These are phyloP conservation scores for Nannoperca obscura DNA, from an alignment of 2,797 vertebrate species.

Conservation along the genomic window DNA sequence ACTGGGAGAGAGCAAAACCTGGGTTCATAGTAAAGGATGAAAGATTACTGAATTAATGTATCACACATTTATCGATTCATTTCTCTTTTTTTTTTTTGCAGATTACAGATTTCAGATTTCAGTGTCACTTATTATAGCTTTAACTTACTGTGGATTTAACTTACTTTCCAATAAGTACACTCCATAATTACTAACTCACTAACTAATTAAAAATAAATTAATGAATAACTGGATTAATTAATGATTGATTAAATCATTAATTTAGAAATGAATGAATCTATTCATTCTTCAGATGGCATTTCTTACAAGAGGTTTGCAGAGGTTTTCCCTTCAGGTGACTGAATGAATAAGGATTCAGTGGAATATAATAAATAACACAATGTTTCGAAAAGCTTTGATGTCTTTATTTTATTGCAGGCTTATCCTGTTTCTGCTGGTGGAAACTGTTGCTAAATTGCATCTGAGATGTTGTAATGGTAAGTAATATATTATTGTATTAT, in stretches of 20 bases:
- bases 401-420: neutral
- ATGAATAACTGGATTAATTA: neutral
- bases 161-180: neutral
- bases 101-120: neutral
- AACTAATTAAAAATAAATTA: neutral
- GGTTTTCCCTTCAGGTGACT: neutral
- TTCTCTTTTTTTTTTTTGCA: neutral
- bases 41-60: neutral
- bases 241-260: neutral
- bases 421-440: neutral
- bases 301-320: neutral
- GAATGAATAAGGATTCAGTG: neutral
- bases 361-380: neutral
- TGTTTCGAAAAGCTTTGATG: neutral
- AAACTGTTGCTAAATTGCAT: neutral
- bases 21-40: neutral
- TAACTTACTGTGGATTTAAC: neutral
- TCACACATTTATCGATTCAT: neutral
- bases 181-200: neutral
- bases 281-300: slow-evolving; percentile 16
- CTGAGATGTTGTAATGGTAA: neutral
- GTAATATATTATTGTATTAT: neutral
- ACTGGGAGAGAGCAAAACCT: neutral
- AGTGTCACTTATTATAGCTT: neutral
- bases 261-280: neutral